Evolutionary conservation across 2,113 vertebrate species (phyloP), one percentile per base, ranked within the genome.

Genomic region (Sander vitreus): DNA sequence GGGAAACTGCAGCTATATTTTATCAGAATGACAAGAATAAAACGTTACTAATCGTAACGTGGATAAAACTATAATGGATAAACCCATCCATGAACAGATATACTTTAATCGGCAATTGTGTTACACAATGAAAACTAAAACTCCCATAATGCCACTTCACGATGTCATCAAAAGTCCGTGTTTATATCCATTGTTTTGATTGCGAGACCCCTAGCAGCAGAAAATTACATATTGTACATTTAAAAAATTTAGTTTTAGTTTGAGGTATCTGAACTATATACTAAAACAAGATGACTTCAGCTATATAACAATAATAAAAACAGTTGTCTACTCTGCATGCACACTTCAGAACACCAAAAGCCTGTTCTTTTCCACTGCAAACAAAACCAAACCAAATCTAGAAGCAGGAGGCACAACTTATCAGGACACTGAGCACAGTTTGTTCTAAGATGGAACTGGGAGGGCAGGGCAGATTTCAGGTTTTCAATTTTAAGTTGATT

Each of bases 341-440:
- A 86, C 54, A 84, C 69, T 74, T 79, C 51, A 70, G 53, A 87
- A 83, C 72, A 80, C 62, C 60, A 77, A 72, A 90, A 78, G 54
- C 48, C 15, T 67, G 88, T 59, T 66, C 89, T 68, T 62, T 62
- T n/a, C 16, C 57, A 83, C 53, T 81, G 79, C 78, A 79, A 84
- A 90, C 64, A 73, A 83, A 78, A 70, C 30, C 47, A 85, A 85
- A 89, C 71, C 71, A 39, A 36, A 71, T 72, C 25, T 85, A 68
- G n/a, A 80, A 67, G 71, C 81, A 81, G 27, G 59, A 65, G 85
- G 78, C 65, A 87, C 54, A 83, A 59, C 75, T 81, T 90, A 84
- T 94, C 88, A 96, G 94, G 95, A 97, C 96, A 96, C 95, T 81
- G 91, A 97, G 96, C 96, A 96, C 30, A 57, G 47, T 73, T 83